Evolutionary conservation across 2,113 vertebrate genomes (phyloP).

Genomic region (Cnemophilus loriae): DNA sequence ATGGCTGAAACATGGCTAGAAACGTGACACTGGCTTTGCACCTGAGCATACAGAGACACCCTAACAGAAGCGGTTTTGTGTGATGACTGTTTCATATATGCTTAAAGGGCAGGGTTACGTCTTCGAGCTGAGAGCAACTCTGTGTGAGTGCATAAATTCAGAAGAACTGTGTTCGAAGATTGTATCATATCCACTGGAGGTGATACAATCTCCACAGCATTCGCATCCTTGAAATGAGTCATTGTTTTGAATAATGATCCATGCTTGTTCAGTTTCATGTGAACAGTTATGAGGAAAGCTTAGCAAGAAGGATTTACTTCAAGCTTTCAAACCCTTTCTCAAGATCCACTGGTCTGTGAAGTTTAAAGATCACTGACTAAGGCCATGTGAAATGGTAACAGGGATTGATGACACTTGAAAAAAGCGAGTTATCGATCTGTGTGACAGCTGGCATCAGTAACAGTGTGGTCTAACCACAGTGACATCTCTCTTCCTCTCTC

Average conservation of each 20-base stretch:
- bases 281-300: not conserved
- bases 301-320: not conserved
- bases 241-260: not conserved
- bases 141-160: not conserved
- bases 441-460: not conserved
- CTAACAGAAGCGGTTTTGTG: not conserved
- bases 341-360: not conserved
- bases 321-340: not conserved
- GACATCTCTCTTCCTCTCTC: not conserved
- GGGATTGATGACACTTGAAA: not conserved
- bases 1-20: not conserved
- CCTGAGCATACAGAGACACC: not conserved
- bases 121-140: not conserved
- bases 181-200: not conserved
- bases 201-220: not conserved
- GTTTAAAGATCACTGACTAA: not conserved
- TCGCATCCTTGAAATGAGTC: not conserved
- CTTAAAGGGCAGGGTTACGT: constrained; percentile 1
- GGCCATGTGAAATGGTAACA: not conserved
- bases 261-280: not conserved
- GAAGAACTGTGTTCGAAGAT: not conserved
- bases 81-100: not conserved
- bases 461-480: not conserved
- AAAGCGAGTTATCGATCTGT: not conserved
- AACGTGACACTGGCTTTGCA: not conserved